These are phyloP conservation scores for Otocyon megalotis DNA, from an alignment of 2,113 vertebrate genomes.

Conservation along the genomic window DNA sequence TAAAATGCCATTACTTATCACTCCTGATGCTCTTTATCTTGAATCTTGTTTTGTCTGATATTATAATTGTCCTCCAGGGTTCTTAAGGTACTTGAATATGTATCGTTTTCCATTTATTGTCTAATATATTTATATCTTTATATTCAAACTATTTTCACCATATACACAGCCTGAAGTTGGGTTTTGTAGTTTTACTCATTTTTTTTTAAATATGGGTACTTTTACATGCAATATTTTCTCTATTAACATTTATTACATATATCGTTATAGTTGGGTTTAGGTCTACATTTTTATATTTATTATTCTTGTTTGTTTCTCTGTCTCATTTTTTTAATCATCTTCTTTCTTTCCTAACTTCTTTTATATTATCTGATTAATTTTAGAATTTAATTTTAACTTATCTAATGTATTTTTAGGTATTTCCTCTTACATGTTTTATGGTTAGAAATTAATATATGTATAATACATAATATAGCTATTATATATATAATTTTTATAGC, in stretches of 20 bases:
- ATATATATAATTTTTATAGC: not conserved
- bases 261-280: not conserved
- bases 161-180: not conserved
- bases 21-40: not conserved
- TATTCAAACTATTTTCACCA: not conserved
- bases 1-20: not conserved
- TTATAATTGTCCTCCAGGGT: not conserved
- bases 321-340: not conserved
- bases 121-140: not conserved
- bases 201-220: not conserved
- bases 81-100: not conserved
- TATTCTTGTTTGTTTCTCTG: not conserved
- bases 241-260: not conserved
- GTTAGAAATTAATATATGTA: not conserved
- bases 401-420: not conserved
- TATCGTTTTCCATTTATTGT: not conserved
- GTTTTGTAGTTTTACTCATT: not conserved
- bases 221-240: not conserved
- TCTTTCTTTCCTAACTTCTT: not conserved
- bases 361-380: not conserved
- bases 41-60: not conserved
- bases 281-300: not conserved
- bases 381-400: constrained; percentile 3
- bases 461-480: not conserved
- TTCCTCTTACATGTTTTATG: not conserved